Evolutionary conservation across 2,888 invertebrate species (phyloP), one percentile per base, ranked within the genome.

Genomic region (Acleris emargana): DNA sequence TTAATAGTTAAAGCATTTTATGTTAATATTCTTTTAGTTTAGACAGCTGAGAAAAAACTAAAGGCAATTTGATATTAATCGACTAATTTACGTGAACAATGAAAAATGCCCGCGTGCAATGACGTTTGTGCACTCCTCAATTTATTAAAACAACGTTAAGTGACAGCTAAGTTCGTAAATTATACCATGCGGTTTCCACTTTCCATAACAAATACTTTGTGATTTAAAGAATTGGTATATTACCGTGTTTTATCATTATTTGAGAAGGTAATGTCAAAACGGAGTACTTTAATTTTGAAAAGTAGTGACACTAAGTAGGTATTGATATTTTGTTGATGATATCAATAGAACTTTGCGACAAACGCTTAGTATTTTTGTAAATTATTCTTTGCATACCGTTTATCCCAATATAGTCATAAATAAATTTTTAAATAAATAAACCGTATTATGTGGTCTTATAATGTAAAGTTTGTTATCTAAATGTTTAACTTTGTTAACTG

Each of bases 141-240:
- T 61, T 66, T 60, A 32, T 5, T n/a, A 16, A 13, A 28, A 25
- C 55, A 38, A 32, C n/a, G n/a, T 50, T 55, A 61, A 55, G 20
- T 61, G 66, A 45, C 66, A 66, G 53, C 28, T 50, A 50, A 57
- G 22, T 38, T 32, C 42, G 55, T 57, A 18, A 55, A 38, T 42
- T 55, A 22, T 45, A 45, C 66, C 67, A 62, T 58, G 58, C 62
- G 67, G 62, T 62, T 62, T 58, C 25, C 47, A 67, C 57, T 67
- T 58, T 58, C 58, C 53, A 58, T 18, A 60, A 55, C 58, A 67
- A 62, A 53, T 22, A 22, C 5, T 32, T 22, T 5, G 61, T 38
- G 18, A n/a, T 13, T 57, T 22, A 25, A 43, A 58, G 18, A n/a
- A 52, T 18, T 18, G 3, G 18, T 42, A 20, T 57, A 38, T 28